Evolutionary conservation across 2,888 invertebrate genomes (phyloP).

Genomic region (Poecilus cupreus): DNA sequence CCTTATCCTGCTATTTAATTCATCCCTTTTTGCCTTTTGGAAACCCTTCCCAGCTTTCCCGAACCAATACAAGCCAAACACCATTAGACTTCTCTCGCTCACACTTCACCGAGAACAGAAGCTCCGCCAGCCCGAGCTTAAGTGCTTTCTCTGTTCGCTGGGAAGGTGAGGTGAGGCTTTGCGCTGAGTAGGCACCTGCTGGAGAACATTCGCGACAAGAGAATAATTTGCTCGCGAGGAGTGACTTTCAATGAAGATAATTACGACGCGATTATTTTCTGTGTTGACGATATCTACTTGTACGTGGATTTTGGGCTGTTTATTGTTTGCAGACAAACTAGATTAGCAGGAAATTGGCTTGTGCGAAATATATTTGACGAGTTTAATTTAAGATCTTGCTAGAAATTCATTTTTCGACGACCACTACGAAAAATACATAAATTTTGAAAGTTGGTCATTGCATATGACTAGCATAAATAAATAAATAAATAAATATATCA

Average conservation of each 20-base stretch:
- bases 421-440: too few species aligned
- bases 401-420: too few species aligned
- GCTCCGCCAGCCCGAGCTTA: neutral
- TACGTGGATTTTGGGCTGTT: neutral
- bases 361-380: neutral
- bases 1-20: neutral
- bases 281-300: too few species aligned
- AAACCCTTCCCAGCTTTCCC: neutral
- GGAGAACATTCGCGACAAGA: neutral
- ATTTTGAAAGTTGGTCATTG: too few species aligned
- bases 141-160: neutral
- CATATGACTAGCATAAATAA: too few species aligned
- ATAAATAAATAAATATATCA: too few species aligned
- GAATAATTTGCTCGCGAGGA: neutral
- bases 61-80: constrained; percentile 10
- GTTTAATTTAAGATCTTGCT: neutral
- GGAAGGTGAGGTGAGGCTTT: neutral
- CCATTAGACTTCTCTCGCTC: neutral
- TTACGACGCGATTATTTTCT: constrained; percentile 6
- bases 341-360: neutral
- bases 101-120: neutral
- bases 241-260: constrained; percentile 10
- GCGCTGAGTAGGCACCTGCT: neutral
- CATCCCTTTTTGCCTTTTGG: neutral
- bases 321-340: neutral